Evolutionary conservation across 2,113 vertebrate genomes (phyloP).

Genomic region (Colaptes auratus): DNA sequence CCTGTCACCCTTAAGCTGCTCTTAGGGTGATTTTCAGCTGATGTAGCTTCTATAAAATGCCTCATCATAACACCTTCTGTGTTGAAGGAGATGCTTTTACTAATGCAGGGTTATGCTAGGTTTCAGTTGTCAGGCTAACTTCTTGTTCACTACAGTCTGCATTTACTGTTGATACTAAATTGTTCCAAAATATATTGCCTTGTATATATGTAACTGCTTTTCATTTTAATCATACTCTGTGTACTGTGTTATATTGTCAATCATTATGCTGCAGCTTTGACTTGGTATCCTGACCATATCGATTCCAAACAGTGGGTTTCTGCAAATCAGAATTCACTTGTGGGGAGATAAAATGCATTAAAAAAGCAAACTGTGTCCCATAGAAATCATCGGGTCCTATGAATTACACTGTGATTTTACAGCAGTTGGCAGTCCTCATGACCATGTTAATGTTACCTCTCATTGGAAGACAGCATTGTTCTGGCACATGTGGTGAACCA

Average conservation of each 20-base stretch:
- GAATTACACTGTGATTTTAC: constrained; percentile 40
- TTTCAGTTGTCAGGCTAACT: constrained; percentile 68
- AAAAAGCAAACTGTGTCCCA: constrained; percentile 8
- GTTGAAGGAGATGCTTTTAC: constrained; percentile 62
- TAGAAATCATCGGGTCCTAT: not conserved
- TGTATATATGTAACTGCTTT: constrained; percentile 62
- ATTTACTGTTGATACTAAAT: constrained; percentile 62
- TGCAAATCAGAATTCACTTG: constrained; percentile 6
- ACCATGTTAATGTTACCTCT: constrained; percentile 18
- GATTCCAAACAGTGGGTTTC: constrained; percentile 44
- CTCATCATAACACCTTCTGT: constrained; percentile 50
- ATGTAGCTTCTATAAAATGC: constrained; percentile 55
- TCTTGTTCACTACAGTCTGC: constrained; percentile 51
- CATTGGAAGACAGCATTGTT: not conserved
- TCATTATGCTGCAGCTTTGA: constrained; percentile 54
- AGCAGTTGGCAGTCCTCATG: not conserved
- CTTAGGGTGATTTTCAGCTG: constrained; percentile 51
- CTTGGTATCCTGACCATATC: constrained; percentile 67
- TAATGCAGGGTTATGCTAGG: constrained; percentile 51
- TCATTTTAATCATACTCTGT: constrained; percentile 58
- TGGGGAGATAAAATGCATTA: not conserved
- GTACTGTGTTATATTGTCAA: constrained; percentile 56
- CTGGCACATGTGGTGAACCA: constrained; percentile 7
- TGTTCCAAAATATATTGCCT: constrained; percentile 54
- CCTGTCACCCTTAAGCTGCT: constrained; percentile 14